Conservation (phyloP, 2,113 vertebrate species). For the Pseudonaja textilis region DNA sequence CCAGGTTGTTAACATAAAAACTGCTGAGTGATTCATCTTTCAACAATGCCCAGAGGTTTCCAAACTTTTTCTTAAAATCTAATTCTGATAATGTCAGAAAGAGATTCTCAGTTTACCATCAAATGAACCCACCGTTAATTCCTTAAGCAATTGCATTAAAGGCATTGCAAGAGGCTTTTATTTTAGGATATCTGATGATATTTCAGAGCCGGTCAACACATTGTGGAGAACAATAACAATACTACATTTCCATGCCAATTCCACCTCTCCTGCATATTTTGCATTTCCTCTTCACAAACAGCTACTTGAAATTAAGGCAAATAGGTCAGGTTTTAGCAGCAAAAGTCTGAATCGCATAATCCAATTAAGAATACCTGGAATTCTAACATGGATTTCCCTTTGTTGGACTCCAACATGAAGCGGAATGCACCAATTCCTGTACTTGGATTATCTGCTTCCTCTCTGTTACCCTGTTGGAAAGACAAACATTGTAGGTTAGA, state of each 20-base stretch:
- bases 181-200: not conserved
- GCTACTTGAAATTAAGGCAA: accelerated
- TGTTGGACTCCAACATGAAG: constrained; percentile 98
- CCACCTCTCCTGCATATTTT: not conserved
- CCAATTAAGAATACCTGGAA: constrained; percentile 82
- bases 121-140: not conserved
- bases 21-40: not conserved
- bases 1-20: not conserved
- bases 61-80: not conserved
- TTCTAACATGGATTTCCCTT: constrained; percentile 97
- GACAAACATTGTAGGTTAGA: not conserved
- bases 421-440: constrained; percentile 96
- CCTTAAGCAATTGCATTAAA: not conserved
- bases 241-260: not conserved
- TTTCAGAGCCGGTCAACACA: not conserved
- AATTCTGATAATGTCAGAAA: not conserved
- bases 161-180: not conserved
- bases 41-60: not conserved
- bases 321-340: not conserved
- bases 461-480: constrained; percentile 84
- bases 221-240: not conserved
- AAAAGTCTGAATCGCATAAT: accelerated
- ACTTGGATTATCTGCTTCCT: constrained; percentile 94
- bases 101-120: not conserved
- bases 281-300: not conserved